phyloP scores from a whole-genome alignment of 2,113 vertebrate species.

The Hystrix cristata region DNA sequence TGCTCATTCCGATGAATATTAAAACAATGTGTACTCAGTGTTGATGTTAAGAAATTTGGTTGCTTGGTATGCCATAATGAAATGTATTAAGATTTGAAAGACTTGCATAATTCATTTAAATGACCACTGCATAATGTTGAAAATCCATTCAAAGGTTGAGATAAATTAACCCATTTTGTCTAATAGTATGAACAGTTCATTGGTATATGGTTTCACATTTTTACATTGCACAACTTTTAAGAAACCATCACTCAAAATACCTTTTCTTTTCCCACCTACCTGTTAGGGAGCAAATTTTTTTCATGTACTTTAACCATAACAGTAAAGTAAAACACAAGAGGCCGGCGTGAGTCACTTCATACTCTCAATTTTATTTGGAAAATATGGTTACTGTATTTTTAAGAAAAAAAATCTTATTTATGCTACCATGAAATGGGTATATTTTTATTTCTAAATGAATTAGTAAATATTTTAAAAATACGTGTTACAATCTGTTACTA shows the following conservation, averaged over 20 bases:
- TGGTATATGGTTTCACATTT: constrained; percentile 28
- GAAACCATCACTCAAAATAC: constrained; percentile 36
- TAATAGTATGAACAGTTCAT: background rate
- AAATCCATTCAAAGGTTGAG: constrained; percentile 18
- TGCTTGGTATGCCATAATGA: background rate
- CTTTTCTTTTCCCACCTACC: background rate
- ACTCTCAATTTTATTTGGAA: background rate
- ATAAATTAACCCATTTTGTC: constrained; percentile 15
- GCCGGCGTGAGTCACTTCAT: background rate
- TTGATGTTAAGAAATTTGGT: constrained; percentile 24
- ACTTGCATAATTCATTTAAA: background rate
- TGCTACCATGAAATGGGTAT: background rate
- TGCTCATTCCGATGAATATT: constrained; percentile 8
- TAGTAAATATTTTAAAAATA: background rate
- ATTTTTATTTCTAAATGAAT: constrained; percentile 40
- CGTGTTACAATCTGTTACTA: constrained; percentile 1
- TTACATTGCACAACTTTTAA: constrained; percentile 21
- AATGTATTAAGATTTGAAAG: background rate
- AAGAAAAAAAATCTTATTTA: background rate
- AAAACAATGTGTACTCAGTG: background rate
- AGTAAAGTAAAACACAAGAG: background rate
- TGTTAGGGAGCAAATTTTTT: constrained; percentile 22
- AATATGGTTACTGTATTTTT: background rate
- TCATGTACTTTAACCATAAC: background rate
- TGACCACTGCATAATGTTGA: background rate